phyloP scores from a whole-genome alignment of 2,113 vertebrate species.

The Clupea harengus region DNA sequence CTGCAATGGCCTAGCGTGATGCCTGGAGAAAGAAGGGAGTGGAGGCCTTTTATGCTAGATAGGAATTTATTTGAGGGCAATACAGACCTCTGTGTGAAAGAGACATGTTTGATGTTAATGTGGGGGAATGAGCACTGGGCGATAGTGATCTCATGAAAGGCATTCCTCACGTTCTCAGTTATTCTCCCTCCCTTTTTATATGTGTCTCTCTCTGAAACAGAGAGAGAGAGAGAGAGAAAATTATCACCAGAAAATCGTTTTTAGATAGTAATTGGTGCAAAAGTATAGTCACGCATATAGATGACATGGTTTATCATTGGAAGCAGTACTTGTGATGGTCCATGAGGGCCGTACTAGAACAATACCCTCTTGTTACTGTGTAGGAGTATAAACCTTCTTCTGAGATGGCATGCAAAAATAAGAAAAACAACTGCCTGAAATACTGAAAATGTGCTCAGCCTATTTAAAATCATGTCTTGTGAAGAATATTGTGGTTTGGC shows the following conservation, averaged over 20 bases:
- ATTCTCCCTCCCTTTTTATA: background rate
- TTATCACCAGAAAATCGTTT: background rate
- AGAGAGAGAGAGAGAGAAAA: background rate
- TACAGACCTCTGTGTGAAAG: background rate
- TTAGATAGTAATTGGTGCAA: background rate
- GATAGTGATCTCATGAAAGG: constrained; percentile 44
- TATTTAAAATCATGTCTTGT: background rate
- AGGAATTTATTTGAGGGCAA: background rate
- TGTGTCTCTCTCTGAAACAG: background rate
- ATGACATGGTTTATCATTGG: background rate
- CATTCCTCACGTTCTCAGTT: background rate
- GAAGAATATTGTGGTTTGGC: too few relatives aligned
- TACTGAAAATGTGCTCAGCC: background rate
- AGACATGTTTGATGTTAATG: constrained; percentile 62
- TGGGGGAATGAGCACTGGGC: constrained; percentile 53
- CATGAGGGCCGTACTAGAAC: background rate
- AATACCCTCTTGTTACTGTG: background rate
- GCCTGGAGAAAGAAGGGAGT: background rate
- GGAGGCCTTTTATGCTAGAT: background rate
- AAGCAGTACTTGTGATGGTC: background rate
- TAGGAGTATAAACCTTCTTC: background rate
- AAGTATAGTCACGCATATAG: background rate
- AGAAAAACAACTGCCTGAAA: background rate
- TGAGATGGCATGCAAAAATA: background rate
- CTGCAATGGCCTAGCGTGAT: background rate